Conservation (phyloP, 2,113 vertebrate species). For the Dicentrarchus labrax region DNA sequence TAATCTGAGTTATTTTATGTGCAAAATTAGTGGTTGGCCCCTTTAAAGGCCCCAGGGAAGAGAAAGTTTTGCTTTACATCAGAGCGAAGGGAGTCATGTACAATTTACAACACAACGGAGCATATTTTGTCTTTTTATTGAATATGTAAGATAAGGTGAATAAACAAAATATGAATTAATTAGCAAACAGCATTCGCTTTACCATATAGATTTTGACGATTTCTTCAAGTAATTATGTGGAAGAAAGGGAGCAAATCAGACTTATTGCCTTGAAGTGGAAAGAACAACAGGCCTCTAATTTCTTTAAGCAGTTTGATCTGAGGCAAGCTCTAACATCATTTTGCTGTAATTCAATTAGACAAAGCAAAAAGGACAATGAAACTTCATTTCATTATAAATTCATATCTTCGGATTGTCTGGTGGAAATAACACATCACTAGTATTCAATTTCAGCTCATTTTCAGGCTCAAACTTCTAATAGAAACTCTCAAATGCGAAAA, state of each 20-base stretch:
- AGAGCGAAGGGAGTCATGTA: background rate
- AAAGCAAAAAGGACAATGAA: constrained; percentile 16
- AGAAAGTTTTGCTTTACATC: too few relatives aligned
- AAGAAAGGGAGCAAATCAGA: background rate
- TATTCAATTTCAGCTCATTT: constrained; percentile 4
- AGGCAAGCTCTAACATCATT: background rate
- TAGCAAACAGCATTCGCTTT: background rate
- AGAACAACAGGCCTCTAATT: background rate
- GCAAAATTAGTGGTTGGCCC: background rate
- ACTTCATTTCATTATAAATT: constrained; percentile 33
- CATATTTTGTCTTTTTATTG: too few relatives aligned
- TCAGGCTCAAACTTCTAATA: constrained; percentile 12
- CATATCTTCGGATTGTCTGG: background rate
- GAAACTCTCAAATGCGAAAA: constrained; percentile 6
- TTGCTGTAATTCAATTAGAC: constrained; percentile 27
- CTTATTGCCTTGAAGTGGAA: background rate
- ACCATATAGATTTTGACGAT: background rate
- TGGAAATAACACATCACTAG: constrained; percentile 17
- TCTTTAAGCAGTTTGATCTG: background rate
- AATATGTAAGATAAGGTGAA: too few relatives aligned
- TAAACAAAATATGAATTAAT: background rate
- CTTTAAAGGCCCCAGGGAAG: background rate
- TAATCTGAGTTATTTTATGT: background rate
- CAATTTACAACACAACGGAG: background rate
- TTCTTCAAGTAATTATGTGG: background rate